Evolutionary conservation across 2,888 invertebrate genomes (phyloP), one percentile per base, ranked within the genome.

Genomic region (Selenia dentaria): DNA sequence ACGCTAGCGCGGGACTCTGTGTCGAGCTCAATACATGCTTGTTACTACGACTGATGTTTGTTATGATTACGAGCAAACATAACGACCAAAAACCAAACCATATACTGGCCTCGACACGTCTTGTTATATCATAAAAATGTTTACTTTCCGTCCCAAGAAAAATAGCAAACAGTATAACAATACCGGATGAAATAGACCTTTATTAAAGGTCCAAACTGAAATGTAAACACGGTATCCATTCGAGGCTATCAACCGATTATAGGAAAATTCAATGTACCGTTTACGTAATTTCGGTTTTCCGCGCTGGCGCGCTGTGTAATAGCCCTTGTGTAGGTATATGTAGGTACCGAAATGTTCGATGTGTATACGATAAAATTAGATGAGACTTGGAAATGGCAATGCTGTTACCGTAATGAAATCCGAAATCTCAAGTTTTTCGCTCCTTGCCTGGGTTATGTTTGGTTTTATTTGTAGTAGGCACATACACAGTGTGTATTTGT

Each of bases 211-310:
- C 18, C 39, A 16, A 44, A 32, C 43, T 57, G 54, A 51, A 43
- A 46, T 48, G 58, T 58, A 60, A 65, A 56, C 64, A 57, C 49
- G 38, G 27, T 28, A 18, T 35, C 32, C 27, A 24, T 29, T 53
- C 54, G 41, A 64, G 65, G 62, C 66, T 62, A 62, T 58, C 58
- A 59, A 59, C 62, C 70, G 75, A 78, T 84, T 83, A 82, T 78
- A 78, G 76, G 79, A 77, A 83, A 81, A 80, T 80, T 79, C 81
- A 85, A 86, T 86, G 85, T 83, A 82, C 64, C 86, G 83, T 79
- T 74, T 72, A 74, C 70, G 83, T 83, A 84, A 87, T 87, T 88
- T 81, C 79, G 82, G 84, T 83, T 86, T 86, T 87, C 83, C 87
- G 84, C 81, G 62, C 75, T 81, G 70, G 62, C 83, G 81, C 84